Evolutionary conservation across 2,797 vertebrate genomes (phyloP), one percentile per base, ranked within the genome.

Genomic region (Diplodus sargus): DNA sequence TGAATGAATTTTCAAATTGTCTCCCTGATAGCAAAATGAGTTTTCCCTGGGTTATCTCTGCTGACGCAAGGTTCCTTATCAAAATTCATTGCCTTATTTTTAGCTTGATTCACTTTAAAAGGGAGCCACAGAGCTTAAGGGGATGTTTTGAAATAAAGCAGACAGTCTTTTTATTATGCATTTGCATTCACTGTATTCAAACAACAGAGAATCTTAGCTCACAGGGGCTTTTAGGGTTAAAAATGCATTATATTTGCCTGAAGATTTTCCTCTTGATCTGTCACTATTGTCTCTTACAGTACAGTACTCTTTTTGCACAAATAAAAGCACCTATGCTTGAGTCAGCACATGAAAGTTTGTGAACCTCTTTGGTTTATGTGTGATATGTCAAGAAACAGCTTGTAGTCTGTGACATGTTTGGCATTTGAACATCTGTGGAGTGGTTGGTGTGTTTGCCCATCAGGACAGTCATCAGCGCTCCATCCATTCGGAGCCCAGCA

Each of bases 31-130:
- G 85, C 82, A 74, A 92, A 94, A 92, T 93, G 43, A 91, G 90
- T 92, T 91, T 90, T 88, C 82, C 78, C 85, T 86, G 83, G 91
- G 88, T 92, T 93, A 92, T 92, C 92, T 85, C 83, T 54, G 76
- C 90, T 89, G 83, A 91, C 78, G 74, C 83, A 80, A 69, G 80
- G 85, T 88, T 92, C 85, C 86, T 89, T 91, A 94, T 93, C 92
- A 90, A 84, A 92, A 92, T 90, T 91, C 84, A 87, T 91, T 88
- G 86, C 82, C 79, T 87, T 90, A 87, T 92, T 92, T 91, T 92
- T 86, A 90, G 85, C 77, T 85, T 81, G 86, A 90, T 91, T 91
- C 71, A 72, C 82, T 90, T 86, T 85, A 76, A 92, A 88, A 86
- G 74, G 72, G 79, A 88, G 68, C 59, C 81, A 42, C 57, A 68